Evolutionary conservation across 2,113 vertebrate genomes (phyloP).

Genomic region (Anarrhichthys ocellatus): DNA sequence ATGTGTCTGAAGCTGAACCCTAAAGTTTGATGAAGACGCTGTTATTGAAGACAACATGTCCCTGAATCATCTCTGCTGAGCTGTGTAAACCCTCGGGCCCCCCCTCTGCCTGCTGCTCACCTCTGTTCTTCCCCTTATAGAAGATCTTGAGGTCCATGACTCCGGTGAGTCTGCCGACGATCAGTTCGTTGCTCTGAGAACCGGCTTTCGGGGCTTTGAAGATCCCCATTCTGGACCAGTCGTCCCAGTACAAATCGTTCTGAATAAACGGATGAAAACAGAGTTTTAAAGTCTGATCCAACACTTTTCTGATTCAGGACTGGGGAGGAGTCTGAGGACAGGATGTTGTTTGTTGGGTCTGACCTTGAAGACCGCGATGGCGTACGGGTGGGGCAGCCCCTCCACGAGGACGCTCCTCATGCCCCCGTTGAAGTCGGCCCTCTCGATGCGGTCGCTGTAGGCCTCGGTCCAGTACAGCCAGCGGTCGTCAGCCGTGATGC

Average conservation of each 20-base stretch:
- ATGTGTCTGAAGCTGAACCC: too few species aligned
- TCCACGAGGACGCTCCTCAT: conserved; percentile 91
- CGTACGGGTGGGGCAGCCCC: conserved; percentile 95
- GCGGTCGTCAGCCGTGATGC: conserved; percentile 90
- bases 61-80: too few species aligned
- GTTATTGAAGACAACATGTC: too few species aligned
- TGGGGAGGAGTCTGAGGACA: neutral
- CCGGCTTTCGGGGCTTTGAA: conserved; percentile 93
- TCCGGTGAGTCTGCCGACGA: conserved; percentile 90
- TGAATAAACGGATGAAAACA: conserved; percentile 56
- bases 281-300: neutral
- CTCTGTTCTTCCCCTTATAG: conserved; percentile 92
- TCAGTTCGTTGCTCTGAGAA: conserved; percentile 85
- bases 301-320: neutral
- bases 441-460: conserved; percentile 95
- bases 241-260: conserved; percentile 99
- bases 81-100: too few species aligned
- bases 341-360: neutral
- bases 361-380: conserved; percentile 97
- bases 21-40: too few species aligned
- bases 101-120: conserved; percentile 70
- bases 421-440: conserved; percentile 87
- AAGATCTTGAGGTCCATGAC: conserved; percentile 99
- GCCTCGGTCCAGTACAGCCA: conserved; percentile 99
- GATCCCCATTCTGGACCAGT: conserved; percentile 98